Evolutionary conservation across 1,140 invertebrate genomes (phyloP), one percentile per base, ranked within the genome.

Genomic region (Drosophila serrata): DNA sequence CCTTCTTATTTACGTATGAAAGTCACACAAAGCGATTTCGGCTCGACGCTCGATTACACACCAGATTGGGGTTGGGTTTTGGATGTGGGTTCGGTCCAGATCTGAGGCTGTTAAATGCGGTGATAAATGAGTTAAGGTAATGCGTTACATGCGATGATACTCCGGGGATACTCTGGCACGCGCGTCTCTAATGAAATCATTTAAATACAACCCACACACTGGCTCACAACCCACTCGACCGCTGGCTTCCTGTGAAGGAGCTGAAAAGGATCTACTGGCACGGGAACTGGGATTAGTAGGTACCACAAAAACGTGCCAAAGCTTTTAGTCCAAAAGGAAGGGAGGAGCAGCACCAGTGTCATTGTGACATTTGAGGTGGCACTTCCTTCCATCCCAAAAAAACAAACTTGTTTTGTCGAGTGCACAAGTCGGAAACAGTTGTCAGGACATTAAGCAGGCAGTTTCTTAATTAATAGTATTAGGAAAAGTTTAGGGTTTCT

Each of bases 61-160:
- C 43, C 81, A 81, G 60, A 61, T 68, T 77, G 75, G 61, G 73
- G 49, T 48, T 58, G 22, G 39, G 5, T 35, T 17, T n/a, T 53
- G 55, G 31, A 40, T 27, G 1, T n/a, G 55, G 29, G 9, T n/a
- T 24, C 29, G 31, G 53, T 27, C 40, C 31, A 13, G 51, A 29
- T 39, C 53, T 33, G 8, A 31, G 77, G 56, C 67, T 87, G 72
- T 82, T 88, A 80, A 87, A 82, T 88, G 79, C 75, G 82, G 79
- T 87, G 82, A 87, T 87, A 87, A 87, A 87, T 87, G 79, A 82
- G 82, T 88, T 82, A 82, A 87, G 82, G 82, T 87, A 87, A 87
- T 87, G 82, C 76, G 67, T 74, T 87, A 82, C 79, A 87, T 59
- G 70, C 70, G 45, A 53, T 70, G 63, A 69, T 75, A 76, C 82